Conservation (phyloP, 2,888 invertebrate species). For the Andricus quercusramuli region DNA sequence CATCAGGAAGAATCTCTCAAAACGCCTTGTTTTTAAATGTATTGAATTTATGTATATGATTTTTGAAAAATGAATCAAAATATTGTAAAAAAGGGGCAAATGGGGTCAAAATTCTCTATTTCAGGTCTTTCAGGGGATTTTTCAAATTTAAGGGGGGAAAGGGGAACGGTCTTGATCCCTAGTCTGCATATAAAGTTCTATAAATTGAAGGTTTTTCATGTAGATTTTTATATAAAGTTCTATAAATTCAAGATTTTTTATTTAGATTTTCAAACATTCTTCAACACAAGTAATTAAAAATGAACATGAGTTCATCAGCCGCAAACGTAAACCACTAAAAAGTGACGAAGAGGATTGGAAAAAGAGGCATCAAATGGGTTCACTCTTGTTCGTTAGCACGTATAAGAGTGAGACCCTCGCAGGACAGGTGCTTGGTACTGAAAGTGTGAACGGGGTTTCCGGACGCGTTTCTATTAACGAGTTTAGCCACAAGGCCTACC, state of each 20-base stretch:
- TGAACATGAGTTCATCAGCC: slow-evolving; percentile 15
- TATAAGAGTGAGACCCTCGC: slow-evolving; percentile 11
- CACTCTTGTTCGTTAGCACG: slow-evolving; percentile 21
- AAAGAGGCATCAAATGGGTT: slow-evolving; percentile 4
- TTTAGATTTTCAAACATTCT: neutral
- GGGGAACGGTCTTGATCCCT: too few relatives aligned
- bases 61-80: too few relatives aligned
- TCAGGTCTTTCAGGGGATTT: too few relatives aligned
- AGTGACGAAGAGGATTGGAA: neutral
- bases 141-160: too few relatives aligned
- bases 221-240: neutral
- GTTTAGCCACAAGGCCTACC: slow-evolving; percentile 38
- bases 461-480: slow-evolving; percentile 33
- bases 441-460: slow-evolving; percentile 35
- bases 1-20: too few relatives aligned
- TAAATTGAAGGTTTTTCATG: neutral
- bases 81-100: too few relatives aligned
- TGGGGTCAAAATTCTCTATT: too few relatives aligned
- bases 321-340: slow-evolving; percentile 14
- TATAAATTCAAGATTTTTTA: neutral
- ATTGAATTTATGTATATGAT: too few relatives aligned
- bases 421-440: slow-evolving; percentile 33
- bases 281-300: neutral
- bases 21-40: too few relatives aligned
- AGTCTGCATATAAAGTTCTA: neutral